A percentile compares a stretch with the other conserved stretches of the same genome.
Evolutionary conservation across 2,888 invertebrate species (phyloP).

Genomic region (Abrostola tripartita): DNA sequence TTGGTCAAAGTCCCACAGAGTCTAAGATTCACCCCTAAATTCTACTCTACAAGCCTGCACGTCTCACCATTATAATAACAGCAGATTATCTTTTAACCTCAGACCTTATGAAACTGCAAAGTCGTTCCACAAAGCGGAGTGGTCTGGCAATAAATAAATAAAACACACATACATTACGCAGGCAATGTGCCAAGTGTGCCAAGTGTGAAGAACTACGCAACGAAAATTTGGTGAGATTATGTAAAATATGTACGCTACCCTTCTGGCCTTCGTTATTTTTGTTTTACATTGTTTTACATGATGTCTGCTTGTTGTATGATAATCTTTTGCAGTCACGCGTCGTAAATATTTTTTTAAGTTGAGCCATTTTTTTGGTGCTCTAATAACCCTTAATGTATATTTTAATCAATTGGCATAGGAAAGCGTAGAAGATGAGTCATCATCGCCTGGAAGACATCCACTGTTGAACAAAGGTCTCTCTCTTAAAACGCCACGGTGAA

Average conservation of each 20-base stretch:
- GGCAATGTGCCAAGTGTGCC: slow-evolving; percentile 35
- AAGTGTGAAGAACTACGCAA: slow-evolving; percentile 34
- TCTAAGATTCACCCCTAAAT: neutral
- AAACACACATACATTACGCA: slow-evolving; percentile 30
- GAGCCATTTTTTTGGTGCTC: too few relatives aligned
- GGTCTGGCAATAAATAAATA: slow-evolving; percentile 41
- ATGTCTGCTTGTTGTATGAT: slow-evolving; percentile 2
- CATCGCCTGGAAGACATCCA: too few relatives aligned
- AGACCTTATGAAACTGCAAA: slow-evolving; percentile 23
- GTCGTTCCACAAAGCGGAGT: slow-evolving; percentile 26
- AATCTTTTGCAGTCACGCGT: neutral
- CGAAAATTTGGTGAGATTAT: slow-evolving; percentile 33
- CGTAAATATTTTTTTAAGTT: too few relatives aligned
- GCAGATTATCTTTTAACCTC: slow-evolving; percentile 26
- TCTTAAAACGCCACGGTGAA: too few relatives aligned
- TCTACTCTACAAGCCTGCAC: neutral
- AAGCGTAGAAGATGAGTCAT: too few relatives aligned
- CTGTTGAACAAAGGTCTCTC: too few relatives aligned
- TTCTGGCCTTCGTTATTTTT: slow-evolving; percentile 9
- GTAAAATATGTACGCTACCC: slow-evolving; percentile 35
- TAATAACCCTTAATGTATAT: too few relatives aligned
- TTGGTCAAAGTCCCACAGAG: too few relatives aligned
- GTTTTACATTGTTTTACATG: neutral
- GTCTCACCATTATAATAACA: slow-evolving; percentile 11
- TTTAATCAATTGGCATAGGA: too few relatives aligned